Percentiles rank a stretch among this genome's conserved stretches.
These are phyloP conservation scores for Schizopygopsis malacanthus DNA, from an alignment of 2,797 vertebrate species.

Conservation along the genomic window DNA sequence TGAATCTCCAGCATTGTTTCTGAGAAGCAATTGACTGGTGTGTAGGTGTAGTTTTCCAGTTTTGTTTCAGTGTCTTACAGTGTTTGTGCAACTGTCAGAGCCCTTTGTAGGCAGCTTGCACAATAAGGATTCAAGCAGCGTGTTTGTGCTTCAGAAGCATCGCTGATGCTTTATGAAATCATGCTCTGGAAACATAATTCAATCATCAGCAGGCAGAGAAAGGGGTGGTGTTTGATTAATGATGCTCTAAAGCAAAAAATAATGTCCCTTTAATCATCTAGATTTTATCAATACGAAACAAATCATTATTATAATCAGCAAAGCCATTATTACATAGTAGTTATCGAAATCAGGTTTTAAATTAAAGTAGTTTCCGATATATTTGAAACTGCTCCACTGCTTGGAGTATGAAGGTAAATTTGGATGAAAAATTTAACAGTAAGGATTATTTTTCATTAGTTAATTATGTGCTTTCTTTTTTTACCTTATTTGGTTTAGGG, in stretches of 20 bases:
- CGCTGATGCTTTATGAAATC: background rate
- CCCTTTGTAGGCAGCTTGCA: constrained; percentile 17
- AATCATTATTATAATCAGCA: constrained; percentile 8
- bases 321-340: background rate
- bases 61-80: background rate
- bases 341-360: background rate
- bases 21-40: constrained; percentile 8
- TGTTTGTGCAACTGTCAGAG: constrained; percentile 8
- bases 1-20: background rate
- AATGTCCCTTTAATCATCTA: background rate
- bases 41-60: constrained; percentile 19
- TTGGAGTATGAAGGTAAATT: background rate
- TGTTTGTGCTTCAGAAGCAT: constrained; percentile 2
- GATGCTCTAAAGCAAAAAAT: background rate
- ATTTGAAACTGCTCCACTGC: background rate
- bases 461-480: background rate
- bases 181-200: background rate
- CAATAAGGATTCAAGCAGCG: background rate
- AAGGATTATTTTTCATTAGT: background rate
- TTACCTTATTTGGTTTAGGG: background rate
- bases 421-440: background rate
- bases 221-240: background rate
- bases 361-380: background rate
- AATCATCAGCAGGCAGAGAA: background rate
- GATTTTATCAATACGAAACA: background rate